Evolutionary conservation across 1,140 invertebrate species (phyloP), one percentile per base, ranked within the genome.

Genomic region (Heliconius eleuchia): DNA sequence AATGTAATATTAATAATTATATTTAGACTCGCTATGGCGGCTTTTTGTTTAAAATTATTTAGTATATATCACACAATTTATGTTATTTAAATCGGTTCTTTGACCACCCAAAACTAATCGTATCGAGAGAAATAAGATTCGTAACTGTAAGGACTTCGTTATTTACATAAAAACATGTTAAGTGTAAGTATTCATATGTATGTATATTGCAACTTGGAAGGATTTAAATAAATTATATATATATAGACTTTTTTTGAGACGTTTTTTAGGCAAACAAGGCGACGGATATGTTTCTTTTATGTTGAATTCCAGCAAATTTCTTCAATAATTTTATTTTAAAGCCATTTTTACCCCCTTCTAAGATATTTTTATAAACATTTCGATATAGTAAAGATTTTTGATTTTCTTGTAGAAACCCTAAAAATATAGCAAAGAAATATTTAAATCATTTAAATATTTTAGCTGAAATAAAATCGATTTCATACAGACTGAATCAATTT

Each of bases 81-180:
- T 66, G 13, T 66, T 66, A 9, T 13, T 66, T 66, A 66, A 66
- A 66, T 66, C 60, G 60, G 60, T 66, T 66, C 60, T 66, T 66
- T 66, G 60, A 46, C 72, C 72, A 50, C 72, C 50, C n/a, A 73
- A 46, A 73, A 27, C 19, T 27, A 73, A 50, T 23, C 39, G 50
- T 23, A 11, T 50, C n/a, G 27, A 27, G n/a, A 27, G 4, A 73
- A 73, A 73, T 42, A 50, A 37, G 39, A 42, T 73, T 73, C 39
- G 72, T 50, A 73, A 73, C 72, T 73, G 72, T 73, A 73, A 73
- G 72, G 50, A 30, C 72, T 46, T n/a, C n/a, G 39, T 73, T 73
- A 73, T 73, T 73, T 73, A 50, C 72, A 50, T 73, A 73, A 73
- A 73, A 73, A 73, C n/a, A 11, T 42, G 50, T 30, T 74, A 66